Conservation (phyloP, 1,140 invertebrate species). For the Anastrepha obliqua region DNA sequence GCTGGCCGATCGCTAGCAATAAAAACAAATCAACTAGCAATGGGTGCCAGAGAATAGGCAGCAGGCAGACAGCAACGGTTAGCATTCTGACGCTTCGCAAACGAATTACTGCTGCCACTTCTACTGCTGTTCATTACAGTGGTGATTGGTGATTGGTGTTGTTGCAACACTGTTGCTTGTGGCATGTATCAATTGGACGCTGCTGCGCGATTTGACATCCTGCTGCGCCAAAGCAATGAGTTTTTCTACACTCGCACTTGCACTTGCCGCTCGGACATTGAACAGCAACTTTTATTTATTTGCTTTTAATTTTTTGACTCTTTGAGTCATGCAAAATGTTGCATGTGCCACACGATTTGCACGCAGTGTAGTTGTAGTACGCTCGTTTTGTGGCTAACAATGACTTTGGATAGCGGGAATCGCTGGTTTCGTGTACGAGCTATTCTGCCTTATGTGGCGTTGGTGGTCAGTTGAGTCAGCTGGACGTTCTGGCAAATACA, state of each 20-base stretch:
- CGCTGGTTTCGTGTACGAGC: background rate
- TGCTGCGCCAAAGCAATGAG: constrained; percentile 49
- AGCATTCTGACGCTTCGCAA: constrained; percentile 1
- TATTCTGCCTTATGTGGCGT: constrained; percentile 39
- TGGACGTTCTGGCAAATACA: constrained; percentile 30
- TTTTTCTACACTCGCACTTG: background rate
- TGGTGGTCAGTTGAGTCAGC: constrained; percentile 23
- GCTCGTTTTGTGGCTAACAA: background rate
- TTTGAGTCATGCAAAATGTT: constrained; percentile 9
- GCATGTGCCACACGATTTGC: background rate
- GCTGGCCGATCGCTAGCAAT: background rate
- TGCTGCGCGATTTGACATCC: constrained; percentile 45
- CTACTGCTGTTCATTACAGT: background rate
- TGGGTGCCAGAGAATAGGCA: background rate
- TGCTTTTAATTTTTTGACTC: background rate
- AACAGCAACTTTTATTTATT: constrained; percentile 36
- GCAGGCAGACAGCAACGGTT: constrained; percentile 4
- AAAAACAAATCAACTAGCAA: constrained; percentile 32
- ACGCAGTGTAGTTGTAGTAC: background rate
- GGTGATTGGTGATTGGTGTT: constrained; percentile 18
- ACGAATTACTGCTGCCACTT: constrained; percentile 37
- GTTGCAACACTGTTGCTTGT: background rate
- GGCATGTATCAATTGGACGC: constrained; percentile 35
- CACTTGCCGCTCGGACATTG: too few relatives aligned
- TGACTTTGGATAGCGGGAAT: background rate